phyloP scores from a whole-genome alignment of 2,888 invertebrate genomes.

The Orchesella flavescens region DNA sequence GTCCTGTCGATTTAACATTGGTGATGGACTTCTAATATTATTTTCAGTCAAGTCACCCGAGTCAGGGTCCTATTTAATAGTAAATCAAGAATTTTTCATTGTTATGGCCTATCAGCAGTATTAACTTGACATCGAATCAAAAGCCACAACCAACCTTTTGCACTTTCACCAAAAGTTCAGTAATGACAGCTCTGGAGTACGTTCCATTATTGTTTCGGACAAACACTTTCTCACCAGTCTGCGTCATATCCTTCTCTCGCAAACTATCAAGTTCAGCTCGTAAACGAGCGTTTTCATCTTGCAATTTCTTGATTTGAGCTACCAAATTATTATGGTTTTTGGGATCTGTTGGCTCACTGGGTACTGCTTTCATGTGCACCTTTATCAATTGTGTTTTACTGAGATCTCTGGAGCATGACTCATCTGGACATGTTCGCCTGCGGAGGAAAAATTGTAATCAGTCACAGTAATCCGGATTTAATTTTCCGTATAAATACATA shows the following conservation, averaged over 20 bases:
- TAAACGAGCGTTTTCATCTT: background rate
- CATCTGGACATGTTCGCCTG: constrained; percentile 16
- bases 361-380: background rate
- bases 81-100: background rate
- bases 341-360: background rate
- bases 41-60: no score
- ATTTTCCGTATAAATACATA: no score
- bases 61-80: no score
- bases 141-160: constrained; percentile 1
- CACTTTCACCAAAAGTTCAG: constrained; percentile 17
- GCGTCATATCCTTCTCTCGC: constrained; percentile 17
- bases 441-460: background rate
- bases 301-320: background rate
- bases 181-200: background rate
- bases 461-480: no score
- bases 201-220: constrained; percentile 10
- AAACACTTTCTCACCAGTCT: constrained; percentile 9
- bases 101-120: background rate
- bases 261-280: background rate
- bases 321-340: background rate
- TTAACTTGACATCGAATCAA: background rate
- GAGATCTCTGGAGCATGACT: constrained; percentile 3
- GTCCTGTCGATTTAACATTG: background rate
- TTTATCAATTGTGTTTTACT: background rate
- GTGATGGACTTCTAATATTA: no score